Conservation (phyloP, 1,140 invertebrate genomes). For the Bombyx mandarina region DNA sequence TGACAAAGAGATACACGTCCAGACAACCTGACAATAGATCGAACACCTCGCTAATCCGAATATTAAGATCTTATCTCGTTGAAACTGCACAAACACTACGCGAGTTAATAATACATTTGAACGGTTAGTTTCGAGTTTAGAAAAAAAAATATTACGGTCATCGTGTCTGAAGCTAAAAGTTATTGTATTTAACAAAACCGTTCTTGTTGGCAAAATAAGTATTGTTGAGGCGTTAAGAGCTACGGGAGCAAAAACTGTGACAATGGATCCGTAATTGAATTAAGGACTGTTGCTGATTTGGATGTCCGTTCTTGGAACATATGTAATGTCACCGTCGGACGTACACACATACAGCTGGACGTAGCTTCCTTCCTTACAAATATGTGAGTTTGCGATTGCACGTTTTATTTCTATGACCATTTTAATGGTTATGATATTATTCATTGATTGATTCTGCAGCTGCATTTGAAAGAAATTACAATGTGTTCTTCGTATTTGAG, state of each 20-base stretch:
- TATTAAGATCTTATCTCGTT: constrained; percentile 56
- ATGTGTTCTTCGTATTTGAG: too few species aligned
- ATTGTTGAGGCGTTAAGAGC: constrained; percentile 42
- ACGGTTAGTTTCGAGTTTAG: constrained; percentile 49
- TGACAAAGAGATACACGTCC: constrained; percentile 22
- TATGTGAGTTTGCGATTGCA: too few species aligned
- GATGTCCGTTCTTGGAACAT: constrained; percentile 22
- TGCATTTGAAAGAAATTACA: too few species aligned
- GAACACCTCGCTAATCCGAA: constrained; percentile 48
- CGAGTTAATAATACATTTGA: constrained; percentile 41
- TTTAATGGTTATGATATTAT: too few species aligned
- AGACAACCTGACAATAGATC: constrained; percentile 42
- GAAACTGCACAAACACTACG: constrained; percentile 58
- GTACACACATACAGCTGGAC: background rate
- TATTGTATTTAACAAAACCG: constrained; percentile 37
- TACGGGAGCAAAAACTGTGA: constrained; percentile 40
- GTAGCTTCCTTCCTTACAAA: too few species aligned
- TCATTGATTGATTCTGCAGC: too few species aligned
- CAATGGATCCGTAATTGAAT: constrained; percentile 56
- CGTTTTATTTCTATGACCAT: too few species aligned
- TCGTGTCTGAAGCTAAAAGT: constrained; percentile 14
- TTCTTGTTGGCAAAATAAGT: constrained; percentile 66
- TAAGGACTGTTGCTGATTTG: constrained; percentile 16
- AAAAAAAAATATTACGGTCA: constrained; percentile 53
- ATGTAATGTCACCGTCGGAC: background rate